These are phyloP conservation scores for Brachionus rotundiformis DNA, from an alignment of 1,140 invertebrate species.

Conservation along the genomic window DNA sequence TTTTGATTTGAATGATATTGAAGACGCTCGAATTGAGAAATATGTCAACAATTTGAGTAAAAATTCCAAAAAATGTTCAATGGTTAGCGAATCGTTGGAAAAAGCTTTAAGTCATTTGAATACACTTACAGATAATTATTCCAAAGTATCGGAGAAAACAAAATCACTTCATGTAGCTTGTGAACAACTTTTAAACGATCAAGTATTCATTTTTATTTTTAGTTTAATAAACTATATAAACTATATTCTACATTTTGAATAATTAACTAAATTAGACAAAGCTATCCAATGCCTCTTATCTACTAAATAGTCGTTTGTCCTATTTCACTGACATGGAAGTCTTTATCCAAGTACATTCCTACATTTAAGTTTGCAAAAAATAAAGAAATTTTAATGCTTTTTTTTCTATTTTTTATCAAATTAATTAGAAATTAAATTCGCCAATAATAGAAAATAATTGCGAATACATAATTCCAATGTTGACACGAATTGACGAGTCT, in stretches of 20 bases:
- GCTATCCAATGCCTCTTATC: conserved; percentile 10
- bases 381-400: neutral
- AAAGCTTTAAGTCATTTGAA: conserved; percentile 27
- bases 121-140: conserved; percentile 5
- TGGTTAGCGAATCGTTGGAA: neutral
- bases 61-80: conserved; percentile 41
- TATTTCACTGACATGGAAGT: conserved; percentile 47
- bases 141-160: conserved; percentile 47
- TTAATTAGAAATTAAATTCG: conserved; percentile 39
- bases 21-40: conserved; percentile 21
- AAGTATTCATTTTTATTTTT: neutral
- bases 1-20: conserved; percentile 41
- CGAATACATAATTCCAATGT: conserved; percentile 67
- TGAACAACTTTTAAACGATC: conserved; percentile 47
- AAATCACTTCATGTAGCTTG: conserved; percentile 43
- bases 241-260: too few species aligned
- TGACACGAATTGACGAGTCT: conserved; percentile 82
- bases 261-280: conserved; percentile 39
- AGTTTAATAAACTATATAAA: too few species aligned
- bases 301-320: conserved; percentile 30
- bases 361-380: neutral
- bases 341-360: conserved; percentile 24
- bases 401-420: too few species aligned
- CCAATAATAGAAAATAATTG: conserved; percentile 31
- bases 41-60: conserved; percentile 26